Base-by-base conservation (phyloP, 1,140 invertebrate species). In the Eupeodes corollae region DNA sequence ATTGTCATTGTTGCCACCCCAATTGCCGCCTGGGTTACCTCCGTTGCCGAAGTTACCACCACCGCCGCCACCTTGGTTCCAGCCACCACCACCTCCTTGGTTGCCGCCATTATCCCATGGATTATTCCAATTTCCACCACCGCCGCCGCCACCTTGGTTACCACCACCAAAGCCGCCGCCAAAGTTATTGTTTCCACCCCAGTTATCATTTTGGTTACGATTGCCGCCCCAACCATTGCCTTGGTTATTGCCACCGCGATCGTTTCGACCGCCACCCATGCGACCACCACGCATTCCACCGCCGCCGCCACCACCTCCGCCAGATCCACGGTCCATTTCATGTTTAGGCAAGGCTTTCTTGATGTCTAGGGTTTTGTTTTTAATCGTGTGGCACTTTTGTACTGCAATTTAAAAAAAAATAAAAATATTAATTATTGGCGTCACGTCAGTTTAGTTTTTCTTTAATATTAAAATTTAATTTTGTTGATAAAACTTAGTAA, bases 271-370 rank as follows among this genome's bases (percentile, higher is more conserved):
- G 21, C 59, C 57, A 13, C 46, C 58, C 51, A 53, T 50, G 18
- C 45, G 42, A 3, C 14, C 14, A 12, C 14, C 39, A 11, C 39
- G 10, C 34, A 35, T 35, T 6, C 50, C 53, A 15, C 58, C 48
- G n/a, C 54, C 50, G 16, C 59, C 53, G 14, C 61, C 56, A 13
- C 63, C 63, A 14, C 61, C 53, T 15, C 51, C 51, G 19, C 52
- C 54, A 18, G 49, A 55, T 15, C 61, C 58, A 45, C 79, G 75
- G 26, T 76, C 75, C 73, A 83, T 82, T 56, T 82, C 80, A 11
- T 77, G 73, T 61, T 82, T 83, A 16, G 79, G 80, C 32, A 84
- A 52, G 3, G 82, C 86, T 64, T 89, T 89, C 61, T 88, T 88
- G 0, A 88, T 86, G 58, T 88, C 85, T 3, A 88, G 75, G 46